Percentiles rank a stretch among this genome's conserved stretches.
Conservation (phyloP, 1,140 invertebrate species). For the Anastrepha ludens region DNA sequence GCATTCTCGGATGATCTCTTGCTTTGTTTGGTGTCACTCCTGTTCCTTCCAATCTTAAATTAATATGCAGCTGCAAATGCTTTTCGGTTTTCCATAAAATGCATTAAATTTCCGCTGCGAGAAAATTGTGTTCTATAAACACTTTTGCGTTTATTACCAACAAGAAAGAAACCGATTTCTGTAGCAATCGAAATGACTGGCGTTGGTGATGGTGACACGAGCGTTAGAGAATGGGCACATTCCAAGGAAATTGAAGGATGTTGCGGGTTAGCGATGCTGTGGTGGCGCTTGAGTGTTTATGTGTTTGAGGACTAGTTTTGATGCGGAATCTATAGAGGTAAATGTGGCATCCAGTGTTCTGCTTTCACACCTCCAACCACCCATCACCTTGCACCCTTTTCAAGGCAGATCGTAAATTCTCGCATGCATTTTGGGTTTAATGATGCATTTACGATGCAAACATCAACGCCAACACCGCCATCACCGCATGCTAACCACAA, state of each 20-base stretch:
- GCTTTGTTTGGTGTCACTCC: background rate
- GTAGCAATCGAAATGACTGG: background rate
- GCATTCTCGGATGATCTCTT: background rate
- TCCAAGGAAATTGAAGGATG: background rate
- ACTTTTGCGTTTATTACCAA: conserved; percentile 49
- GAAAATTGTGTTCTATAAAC: conserved; percentile 51
- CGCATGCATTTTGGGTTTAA: conserved; percentile 73
- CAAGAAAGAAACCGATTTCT: conserved; percentile 45
- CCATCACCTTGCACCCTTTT: conserved; percentile 38
- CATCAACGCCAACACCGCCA: conserved; percentile 43
- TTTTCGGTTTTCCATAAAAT: conserved; percentile 48
- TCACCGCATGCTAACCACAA: conserved; percentile 50
- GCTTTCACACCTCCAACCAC: background rate
- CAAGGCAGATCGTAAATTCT: conserved; percentile 68
- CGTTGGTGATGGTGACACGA: conserved; percentile 6
- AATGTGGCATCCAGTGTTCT: conserved; percentile 10
- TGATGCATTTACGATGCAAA: conserved; percentile 72
- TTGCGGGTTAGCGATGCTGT: background rate
- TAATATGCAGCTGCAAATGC: conserved; percentile 23
- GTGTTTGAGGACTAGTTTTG: conserved; percentile 1
- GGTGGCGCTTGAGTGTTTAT: background rate
- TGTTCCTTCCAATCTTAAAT: background rate
- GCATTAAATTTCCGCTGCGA: conserved; percentile 52
- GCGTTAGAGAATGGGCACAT: background rate
- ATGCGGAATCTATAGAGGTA: conserved; percentile 27